Base-by-base conservation (phyloP, 2,888 invertebrate species). In the Punctoribates punctum region DNA sequence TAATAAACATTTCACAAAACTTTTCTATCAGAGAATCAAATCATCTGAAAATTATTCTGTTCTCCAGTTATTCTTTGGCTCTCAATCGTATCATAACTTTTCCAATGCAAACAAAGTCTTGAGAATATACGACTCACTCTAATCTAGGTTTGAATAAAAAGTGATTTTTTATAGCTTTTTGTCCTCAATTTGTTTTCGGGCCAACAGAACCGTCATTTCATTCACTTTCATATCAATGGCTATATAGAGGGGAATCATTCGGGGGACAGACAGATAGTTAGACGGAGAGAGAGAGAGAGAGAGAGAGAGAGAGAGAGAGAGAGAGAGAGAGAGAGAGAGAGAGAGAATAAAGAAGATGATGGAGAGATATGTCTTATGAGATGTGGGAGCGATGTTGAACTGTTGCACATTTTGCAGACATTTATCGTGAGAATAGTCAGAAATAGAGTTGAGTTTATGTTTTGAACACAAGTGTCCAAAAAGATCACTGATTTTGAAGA, bases 381-480 rank as follows among this genome's bases (percentile, higher is more conserved):
- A n/a, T n/a, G n/a, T n/a, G n/a, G n/a, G n/a, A n/a, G n/a, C n/a
- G n/a, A n/a, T 13, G 42, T 13, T 9, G 8, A 42, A 42, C 42
- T 42, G 13, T 48, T 48, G 48, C 48, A 48, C 48, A 48, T 8
- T 48, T 15, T n/a, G n/a, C n/a, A n/a, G n/a, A n/a, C n/a, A n/a
- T n/a, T n/a, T n/a, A 48, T 65, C 29, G 65, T 29, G 25, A 29
- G n/a, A 65, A 29, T 48, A 48, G 48, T 48, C 48, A 15, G 13
- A 48, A 11, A 48, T 6, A 65, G 5, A 29, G n/a, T 9, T 9
- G 25, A 20, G 5, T 15, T 4, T 27, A 29, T 29, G 11, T 27
- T 65, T 65, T 60, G 60, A 65, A 38, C 67, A 67, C 38, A 67
- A 67, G 67, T 67, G 62, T 20, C 67, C 34, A 67, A 62, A 60